Base-by-base conservation (phyloP, 1,140 invertebrate species). In the Cheumatopsyche charites region DNA sequence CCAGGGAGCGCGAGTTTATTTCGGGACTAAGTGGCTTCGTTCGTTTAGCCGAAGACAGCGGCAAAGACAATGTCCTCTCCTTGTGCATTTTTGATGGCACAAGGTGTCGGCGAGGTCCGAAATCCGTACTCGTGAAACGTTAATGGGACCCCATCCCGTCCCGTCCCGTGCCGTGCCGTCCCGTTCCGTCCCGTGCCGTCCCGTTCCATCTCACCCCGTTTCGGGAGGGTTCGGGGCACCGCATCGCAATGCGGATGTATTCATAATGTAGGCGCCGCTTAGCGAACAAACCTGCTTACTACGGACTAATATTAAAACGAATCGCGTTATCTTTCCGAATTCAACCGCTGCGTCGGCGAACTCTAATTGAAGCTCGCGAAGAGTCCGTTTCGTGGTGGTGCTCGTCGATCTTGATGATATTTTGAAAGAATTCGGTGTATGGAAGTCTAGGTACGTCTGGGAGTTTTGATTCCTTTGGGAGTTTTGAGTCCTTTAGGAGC, bases 181-280 rank as follows among this genome's bases (percentile, higher is more conserved):
- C 21, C 23, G 4, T 23, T 61, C 62, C 62, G 1, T 5, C 29
- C 29, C 12, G 19, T 1, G 13, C 65, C 21, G 11, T 7, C n/a
- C 29, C 15, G 12, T 4, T 66, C 26, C 6, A 4, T 7, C 19
- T 11, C 9, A 36, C 11, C 1, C 13, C 29, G 9, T 11, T 36
- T 45, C 13, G 43, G 43, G 43, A 15, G 13, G 13, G 43, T 52
- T 19, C 47, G 47, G 15, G 19, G 65, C 43, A 55, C 66, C 66
- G 19, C 66, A 68, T 68, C 66, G 66, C 66, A 68, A 68, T 68
- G 66, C 66, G 66, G 66, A 68, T 68, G 25, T 68, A 68, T 68
- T 26, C 66, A 68, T 68, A 68, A 68, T 68, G 66, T 68, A 68
- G 47, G 21, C 47, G 55, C 29, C 66, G 66, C 66, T 68, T 68